Conservation (phyloP, 2,888 invertebrate genomes). For the Eristalinus aeneus region DNA sequence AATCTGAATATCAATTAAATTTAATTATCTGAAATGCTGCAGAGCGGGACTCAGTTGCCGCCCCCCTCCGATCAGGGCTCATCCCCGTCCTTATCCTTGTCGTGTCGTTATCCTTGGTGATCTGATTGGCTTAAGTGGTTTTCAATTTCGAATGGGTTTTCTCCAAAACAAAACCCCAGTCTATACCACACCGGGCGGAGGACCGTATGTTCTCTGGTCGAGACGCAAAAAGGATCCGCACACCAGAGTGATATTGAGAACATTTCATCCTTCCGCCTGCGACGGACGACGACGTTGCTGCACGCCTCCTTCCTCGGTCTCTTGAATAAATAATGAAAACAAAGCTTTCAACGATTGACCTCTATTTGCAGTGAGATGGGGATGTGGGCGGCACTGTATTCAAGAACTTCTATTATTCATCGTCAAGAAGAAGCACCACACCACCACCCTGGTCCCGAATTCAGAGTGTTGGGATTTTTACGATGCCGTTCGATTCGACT, state of each 20-base stretch:
- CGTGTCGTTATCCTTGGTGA: conserved; percentile 39
- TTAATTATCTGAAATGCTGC: conserved; percentile 65
- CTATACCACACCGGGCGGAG: neutral
- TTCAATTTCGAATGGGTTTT: conserved; percentile 64
- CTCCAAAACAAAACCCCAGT: conserved; percentile 16
- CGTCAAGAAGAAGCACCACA: conserved; percentile 27
- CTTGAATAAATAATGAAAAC: conserved; percentile 70
- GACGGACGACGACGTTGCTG: conserved; percentile 32
- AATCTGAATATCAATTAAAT: conserved; percentile 71
- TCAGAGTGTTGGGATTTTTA: conserved; percentile 8
- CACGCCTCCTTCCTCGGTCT: conserved; percentile 34
- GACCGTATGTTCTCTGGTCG: neutral
- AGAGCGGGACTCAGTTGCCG: conserved; percentile 38
- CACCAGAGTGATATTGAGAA: conserved; percentile 27
- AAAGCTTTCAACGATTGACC: conserved; percentile 70
- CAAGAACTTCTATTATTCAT: conserved; percentile 58
- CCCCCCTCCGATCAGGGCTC: neutral
- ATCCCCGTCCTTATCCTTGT: conserved; percentile 18
- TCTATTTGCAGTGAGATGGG: conserved; percentile 64
- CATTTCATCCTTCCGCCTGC: conserved; percentile 16
- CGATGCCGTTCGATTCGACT: conserved; percentile 46
- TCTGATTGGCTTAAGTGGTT: conserved; percentile 70
- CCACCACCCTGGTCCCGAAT: no score
- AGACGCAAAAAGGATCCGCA: conserved; percentile 53
- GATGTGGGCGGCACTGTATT: conserved; percentile 3